phyloP scores from a whole-genome alignment of 2,113 vertebrate genomes.

The Neodon shergylaensis region DNA sequence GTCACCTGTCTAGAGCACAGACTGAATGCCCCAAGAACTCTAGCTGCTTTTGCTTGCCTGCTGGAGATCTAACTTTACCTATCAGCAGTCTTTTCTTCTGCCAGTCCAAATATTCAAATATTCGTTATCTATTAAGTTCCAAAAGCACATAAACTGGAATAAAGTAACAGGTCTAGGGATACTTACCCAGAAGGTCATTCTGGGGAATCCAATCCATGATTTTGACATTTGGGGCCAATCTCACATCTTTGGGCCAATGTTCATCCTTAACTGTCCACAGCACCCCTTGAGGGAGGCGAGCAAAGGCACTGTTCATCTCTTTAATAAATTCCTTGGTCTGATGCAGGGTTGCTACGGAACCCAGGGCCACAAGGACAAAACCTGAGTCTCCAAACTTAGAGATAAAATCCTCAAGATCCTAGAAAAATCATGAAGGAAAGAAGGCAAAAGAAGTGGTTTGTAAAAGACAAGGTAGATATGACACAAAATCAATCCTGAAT shows the following conservation, averaged over 20 bases:
- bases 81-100: background rate
- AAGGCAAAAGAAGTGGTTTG: background rate
- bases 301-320: constrained; percentile 81
- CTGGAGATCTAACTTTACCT: background rate
- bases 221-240: constrained; percentile 62
- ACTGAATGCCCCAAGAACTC: background rate
- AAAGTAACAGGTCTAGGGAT: background rate
- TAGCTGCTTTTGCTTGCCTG: background rate
- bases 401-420: constrained; percentile 85
- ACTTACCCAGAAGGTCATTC: constrained; percentile 52
- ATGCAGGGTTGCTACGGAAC: constrained; percentile 77
- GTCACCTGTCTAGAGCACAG: background rate
- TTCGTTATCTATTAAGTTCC: background rate
- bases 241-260: constrained; percentile 28
- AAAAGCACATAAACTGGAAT: background rate
- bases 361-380: constrained; percentile 83
- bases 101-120: background rate
- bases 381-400: constrained; percentile 77
- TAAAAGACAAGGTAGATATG: too few species aligned
- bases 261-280: constrained; percentile 25
- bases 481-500: too few species aligned
- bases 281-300: constrained; percentile 76
- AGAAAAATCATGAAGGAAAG: background rate
- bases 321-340: constrained; percentile 70
- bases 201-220: constrained; percentile 60